Conservation (phyloP, 23 tunicate species). For the Ciona savignyi region DNA sequence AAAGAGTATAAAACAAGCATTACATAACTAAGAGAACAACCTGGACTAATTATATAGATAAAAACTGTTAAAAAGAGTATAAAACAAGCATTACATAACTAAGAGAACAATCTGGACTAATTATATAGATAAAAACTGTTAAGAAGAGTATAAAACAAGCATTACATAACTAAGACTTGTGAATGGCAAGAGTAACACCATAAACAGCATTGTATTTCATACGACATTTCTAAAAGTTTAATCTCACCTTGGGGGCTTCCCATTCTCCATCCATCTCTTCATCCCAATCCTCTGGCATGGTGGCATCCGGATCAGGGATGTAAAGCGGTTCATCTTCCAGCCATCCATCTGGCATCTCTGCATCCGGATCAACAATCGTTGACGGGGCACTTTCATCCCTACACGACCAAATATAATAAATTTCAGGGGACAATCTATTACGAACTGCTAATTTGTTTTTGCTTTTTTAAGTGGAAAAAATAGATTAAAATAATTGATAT, state of each 20-base stretch:
- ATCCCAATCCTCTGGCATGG: slow-evolving; percentile 92
- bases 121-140: too few species aligned
- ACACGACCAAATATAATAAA: neutral
- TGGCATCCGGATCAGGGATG: slow-evolving; percentile 79
- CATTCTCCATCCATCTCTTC: slow-evolving; percentile 99
- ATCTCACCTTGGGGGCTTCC: slow-evolving; percentile 83
- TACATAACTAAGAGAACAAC: too few species aligned
- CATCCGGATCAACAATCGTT: slow-evolving; percentile 75
- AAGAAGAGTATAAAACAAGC: too few species aligned
- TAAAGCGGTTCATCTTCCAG: slow-evolving; percentile 83
- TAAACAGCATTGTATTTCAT: too few species aligned
- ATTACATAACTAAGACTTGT: neutral
- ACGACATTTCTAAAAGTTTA: too few species aligned
- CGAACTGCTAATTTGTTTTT: neutral
- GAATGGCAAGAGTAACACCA: neutral
- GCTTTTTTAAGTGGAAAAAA: neutral
- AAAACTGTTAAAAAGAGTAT: too few species aligned
- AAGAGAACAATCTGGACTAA: too few species aligned
- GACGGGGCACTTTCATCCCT: slow-evolving; percentile 96
- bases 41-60: too few species aligned
- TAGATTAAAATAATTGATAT: too few species aligned
- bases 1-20: too few species aligned
- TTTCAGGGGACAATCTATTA: neutral
- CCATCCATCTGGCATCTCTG: slow-evolving; percentile 96
- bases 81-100: too few species aligned